phyloP scores from a whole-genome alignment of 2,113 vertebrate species.

The Heterotis niloticus region DNA sequence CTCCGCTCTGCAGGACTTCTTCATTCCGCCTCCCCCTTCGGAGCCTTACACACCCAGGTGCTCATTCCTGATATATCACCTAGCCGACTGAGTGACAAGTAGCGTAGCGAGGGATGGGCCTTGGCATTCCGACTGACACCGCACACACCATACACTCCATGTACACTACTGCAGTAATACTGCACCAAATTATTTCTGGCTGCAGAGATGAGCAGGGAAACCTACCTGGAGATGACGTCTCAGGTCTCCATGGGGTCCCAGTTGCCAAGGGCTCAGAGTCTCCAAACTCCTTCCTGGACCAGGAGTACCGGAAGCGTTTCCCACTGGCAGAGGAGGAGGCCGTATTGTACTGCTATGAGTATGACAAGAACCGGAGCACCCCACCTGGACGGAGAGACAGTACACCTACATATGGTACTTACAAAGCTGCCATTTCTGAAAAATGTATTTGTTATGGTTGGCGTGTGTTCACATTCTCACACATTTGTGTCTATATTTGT shows the following conservation, averaged over 20 bases:
- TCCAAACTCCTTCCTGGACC: constrained; percentile 96
- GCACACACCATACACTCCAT: no score
- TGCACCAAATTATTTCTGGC: background rate
- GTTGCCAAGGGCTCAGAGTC: constrained; percentile 90
- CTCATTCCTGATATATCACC: background rate
- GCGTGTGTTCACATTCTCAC: background rate
- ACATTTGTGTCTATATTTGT: constrained; percentile 14
- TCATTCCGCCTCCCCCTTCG: constrained; percentile 90
- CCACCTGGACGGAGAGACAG: constrained; percentile 84
- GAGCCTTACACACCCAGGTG: constrained; percentile 96
- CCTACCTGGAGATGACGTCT: constrained; percentile 73
- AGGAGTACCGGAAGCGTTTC: constrained; percentile 86
- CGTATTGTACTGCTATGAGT: constrained; percentile 93
- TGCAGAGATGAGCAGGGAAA: constrained; percentile 86
- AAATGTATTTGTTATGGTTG: constrained; percentile 23
- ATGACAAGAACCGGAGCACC: constrained; percentile 86
- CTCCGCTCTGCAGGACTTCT: constrained; percentile 94
- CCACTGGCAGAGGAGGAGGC: constrained; percentile 92
- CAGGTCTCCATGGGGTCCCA: constrained; percentile 72
- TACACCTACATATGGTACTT: constrained; percentile 88
- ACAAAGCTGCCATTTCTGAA: background rate
- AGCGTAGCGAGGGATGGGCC: no score
- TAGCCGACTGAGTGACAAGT: no score
- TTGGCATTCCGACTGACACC: no score
- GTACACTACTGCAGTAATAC: background rate